Conservation (phyloP, 2,888 invertebrate species). For the Atherix ibis region DNA sequence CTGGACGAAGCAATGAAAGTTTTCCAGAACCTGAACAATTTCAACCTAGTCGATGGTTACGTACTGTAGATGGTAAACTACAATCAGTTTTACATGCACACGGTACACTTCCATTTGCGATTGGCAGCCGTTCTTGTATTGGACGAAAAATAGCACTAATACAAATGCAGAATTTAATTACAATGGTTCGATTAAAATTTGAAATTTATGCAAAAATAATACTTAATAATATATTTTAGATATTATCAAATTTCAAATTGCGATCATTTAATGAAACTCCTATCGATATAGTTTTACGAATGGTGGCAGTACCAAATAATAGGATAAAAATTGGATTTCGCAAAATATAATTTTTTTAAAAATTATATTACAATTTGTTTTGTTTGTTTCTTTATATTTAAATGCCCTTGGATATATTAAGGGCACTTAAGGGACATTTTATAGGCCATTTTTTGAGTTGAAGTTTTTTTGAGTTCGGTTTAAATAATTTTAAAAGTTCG, state of each 20-base stretch:
- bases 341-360: conserved; percentile 2
- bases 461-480: no score
- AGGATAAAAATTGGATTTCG: conserved; percentile 8
- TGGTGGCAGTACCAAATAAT: conserved; percentile 41
- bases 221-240: conserved; percentile 17
- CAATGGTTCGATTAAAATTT: conserved; percentile 26
- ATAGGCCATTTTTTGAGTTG: no score
- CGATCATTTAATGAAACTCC: conserved; percentile 35
- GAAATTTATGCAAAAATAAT: not conserved
- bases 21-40: conserved; percentile 54
- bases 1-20: conserved; percentile 53
- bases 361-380: no score
- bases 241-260: conserved; percentile 37
- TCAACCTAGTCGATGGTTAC: conserved; percentile 61
- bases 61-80: conserved; percentile 31
- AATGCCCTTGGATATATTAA: no score
- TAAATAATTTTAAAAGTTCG: no score
- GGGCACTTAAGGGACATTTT: no score
- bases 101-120: conserved; percentile 66
- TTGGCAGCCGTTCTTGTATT: conserved; percentile 68
- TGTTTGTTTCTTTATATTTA: no score
- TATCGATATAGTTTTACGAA: conserved; percentile 39
- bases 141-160: conserved; percentile 65
- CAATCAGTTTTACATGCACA: conserved; percentile 40
- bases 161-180: conserved; percentile 52